These are phyloP conservation scores for Heliornis fulica DNA, from an alignment of 2,113 vertebrate species.

Conservation along the genomic window DNA sequence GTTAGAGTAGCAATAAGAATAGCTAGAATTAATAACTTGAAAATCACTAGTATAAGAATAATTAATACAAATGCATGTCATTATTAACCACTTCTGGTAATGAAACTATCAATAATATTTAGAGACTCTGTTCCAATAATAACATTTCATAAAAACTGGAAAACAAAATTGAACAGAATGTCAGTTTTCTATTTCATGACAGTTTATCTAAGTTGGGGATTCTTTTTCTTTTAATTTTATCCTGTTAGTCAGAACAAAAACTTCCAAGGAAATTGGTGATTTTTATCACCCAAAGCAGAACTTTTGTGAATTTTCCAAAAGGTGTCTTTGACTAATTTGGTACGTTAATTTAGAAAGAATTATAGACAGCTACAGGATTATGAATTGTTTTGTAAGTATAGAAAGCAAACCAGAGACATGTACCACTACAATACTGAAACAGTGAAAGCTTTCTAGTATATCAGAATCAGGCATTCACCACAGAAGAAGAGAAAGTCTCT, in stretches of 20 bases:
- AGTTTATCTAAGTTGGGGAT: neutral
- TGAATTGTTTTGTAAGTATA: neutral
- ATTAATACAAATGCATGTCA: conserved; percentile 25
- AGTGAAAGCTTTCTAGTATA: neutral
- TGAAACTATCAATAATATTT: neutral
- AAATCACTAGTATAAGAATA: neutral
- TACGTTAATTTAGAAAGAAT: neutral
- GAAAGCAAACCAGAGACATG: neutral
- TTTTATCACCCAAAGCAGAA: neutral
- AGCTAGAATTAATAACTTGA: neutral
- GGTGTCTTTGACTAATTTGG: neutral
- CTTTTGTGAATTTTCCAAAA: neutral
- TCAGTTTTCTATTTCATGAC: neutral
- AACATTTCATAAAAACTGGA: neutral
- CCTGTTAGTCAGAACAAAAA: neutral
- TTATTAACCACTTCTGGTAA: conserved; percentile 16
- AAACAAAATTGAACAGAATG: neutral
- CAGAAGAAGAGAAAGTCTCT: neutral
- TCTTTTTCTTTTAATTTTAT: neutral
- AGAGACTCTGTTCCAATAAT: neutral
- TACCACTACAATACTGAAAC: neutral
- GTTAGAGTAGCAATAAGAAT: neutral
- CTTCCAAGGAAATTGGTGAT: neutral
- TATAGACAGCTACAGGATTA: neutral
- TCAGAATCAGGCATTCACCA: neutral